Evolutionary conservation across 1,140 invertebrate genomes (phyloP).

Genomic region (Doryteuthis pealeii): DNA sequence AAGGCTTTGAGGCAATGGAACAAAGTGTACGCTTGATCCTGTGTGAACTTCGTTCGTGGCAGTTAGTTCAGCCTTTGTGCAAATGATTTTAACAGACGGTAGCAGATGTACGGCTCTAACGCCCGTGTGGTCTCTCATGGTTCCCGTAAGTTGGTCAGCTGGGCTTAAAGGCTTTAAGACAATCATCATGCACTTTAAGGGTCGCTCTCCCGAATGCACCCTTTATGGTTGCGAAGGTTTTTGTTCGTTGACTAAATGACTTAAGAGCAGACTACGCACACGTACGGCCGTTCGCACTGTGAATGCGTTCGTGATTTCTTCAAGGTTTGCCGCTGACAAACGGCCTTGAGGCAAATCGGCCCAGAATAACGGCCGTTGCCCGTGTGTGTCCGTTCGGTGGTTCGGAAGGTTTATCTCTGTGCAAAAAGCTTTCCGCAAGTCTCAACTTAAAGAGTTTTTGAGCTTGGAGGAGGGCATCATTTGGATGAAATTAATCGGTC

Average conservation of each 20-base stretch:
- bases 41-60: conserved; percentile 92
- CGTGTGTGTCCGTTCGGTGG: conserved; percentile 4
- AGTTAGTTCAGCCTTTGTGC: conserved; percentile 93
- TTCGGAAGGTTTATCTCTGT: neutral
- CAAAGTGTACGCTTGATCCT: conserved; percentile 81
- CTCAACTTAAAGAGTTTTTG: conserved; percentile 16
- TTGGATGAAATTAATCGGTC: no score
- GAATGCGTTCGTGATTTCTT: conserved; percentile 7
- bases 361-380: neutral
- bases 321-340: conserved; percentile 5
- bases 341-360: conserved; percentile 2
- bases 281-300: conserved; percentile 11
- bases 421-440: conserved; percentile 15
- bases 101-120: conserved; percentile 50
- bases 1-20: conserved; percentile 66
- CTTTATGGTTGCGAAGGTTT: neutral
- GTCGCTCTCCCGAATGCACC: conserved; percentile 17
- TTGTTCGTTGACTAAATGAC: neutral
- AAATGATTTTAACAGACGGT: conserved; percentile 51
- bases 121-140: conserved; percentile 55
- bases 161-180: conserved; percentile 40
- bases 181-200: conserved; percentile 55
- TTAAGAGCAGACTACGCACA: conserved; percentile 6
- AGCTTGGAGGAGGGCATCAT: no score
- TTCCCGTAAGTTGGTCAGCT: conserved; percentile 31